phyloP scores from a whole-genome alignment of 2,797 vertebrate species.

The Benthosema pterotum region DNA sequence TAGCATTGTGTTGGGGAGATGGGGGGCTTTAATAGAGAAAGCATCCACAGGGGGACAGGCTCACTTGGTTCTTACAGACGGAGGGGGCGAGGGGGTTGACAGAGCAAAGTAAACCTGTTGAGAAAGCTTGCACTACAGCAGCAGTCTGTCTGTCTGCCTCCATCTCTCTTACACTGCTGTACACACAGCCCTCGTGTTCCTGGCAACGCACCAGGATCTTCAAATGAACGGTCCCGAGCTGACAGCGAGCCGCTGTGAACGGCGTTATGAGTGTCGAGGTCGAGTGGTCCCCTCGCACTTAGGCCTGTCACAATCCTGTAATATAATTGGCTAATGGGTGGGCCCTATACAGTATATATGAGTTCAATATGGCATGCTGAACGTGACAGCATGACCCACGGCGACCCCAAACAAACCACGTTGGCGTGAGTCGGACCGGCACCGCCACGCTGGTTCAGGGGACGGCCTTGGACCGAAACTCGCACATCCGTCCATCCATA shows the following conservation, averaged over 20 bases:
- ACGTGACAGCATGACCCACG: too few species aligned
- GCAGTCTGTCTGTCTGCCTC: background rate
- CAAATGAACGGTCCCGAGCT: slow-evolving; percentile 21
- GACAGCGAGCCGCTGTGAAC: slow-evolving; percentile 21
- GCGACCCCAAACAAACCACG: too few species aligned
- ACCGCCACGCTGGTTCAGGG: too few species aligned
- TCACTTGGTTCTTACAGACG: background rate
- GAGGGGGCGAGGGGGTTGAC: background rate
- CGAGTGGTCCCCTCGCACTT: slow-evolving; percentile 3
- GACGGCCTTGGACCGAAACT: too few species aligned
- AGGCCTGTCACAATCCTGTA: too few species aligned
- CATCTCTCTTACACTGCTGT: slow-evolving; percentile 1
- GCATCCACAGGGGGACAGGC: background rate
- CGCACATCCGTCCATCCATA: too few species aligned
- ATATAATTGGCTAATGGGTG: too few species aligned
- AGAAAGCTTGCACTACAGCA: background rate
- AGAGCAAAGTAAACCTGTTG: background rate
- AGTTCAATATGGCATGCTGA: too few species aligned
- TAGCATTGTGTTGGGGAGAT: too few species aligned
- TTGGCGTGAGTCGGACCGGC: too few species aligned
- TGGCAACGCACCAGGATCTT: slow-evolving; percentile 9
- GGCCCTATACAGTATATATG: too few species aligned
- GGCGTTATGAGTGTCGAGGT: slow-evolving; percentile 10
- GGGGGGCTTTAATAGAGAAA: background rate
- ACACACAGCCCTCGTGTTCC: background rate